Evolutionary conservation across 1,140 invertebrate genomes (phyloP).

Genomic region (Drosophila murphyi): DNA sequence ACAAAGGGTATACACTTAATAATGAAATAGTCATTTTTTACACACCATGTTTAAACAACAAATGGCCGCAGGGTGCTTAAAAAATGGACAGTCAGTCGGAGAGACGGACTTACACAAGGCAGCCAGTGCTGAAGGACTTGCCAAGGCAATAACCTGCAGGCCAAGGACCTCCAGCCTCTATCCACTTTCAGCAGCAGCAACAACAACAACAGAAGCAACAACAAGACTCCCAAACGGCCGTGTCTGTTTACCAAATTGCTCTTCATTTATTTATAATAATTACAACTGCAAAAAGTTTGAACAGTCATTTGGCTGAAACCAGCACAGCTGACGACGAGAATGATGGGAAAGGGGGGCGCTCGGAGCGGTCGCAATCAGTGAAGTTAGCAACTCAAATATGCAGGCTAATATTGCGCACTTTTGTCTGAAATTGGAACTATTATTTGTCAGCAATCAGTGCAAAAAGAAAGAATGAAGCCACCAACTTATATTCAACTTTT

Average conservation of each 20-base stretch:
- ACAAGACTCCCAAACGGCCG: slow-evolving; percentile 24
- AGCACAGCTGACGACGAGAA: slow-evolving; percentile 31
- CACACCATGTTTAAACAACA: neutral
- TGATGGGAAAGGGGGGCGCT: neutral
- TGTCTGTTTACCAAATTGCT: slow-evolving; percentile 66
- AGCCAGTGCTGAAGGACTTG: slow-evolving; percentile 18
- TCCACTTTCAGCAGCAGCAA: neutral
- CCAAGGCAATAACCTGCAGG: slow-evolving; percentile 16
- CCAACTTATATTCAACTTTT: slow-evolving; percentile 12
- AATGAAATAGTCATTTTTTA: too few relatives aligned
- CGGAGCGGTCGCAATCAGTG: slow-evolving; percentile 19
- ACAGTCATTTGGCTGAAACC: slow-evolving; percentile 69
- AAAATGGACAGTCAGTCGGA: neutral
- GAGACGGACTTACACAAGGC: slow-evolving; percentile 12
- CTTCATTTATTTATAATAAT: slow-evolving; percentile 84
- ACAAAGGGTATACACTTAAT: too few relatives aligned
- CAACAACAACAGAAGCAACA: neutral
- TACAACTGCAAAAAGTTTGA: slow-evolving; percentile 80
- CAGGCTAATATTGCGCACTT: slow-evolving; percentile 67
- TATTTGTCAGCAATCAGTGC: slow-evolving; percentile 61
- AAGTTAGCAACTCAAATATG: slow-evolving; percentile 64
- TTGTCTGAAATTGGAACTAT: slow-evolving; percentile 70
- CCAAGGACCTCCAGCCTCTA: neutral
- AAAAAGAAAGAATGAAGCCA: neutral
- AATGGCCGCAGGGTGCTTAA: neutral